phyloP scores from a whole-genome alignment of 1,140 invertebrate species.

The Drosophila littoralis region DNA sequence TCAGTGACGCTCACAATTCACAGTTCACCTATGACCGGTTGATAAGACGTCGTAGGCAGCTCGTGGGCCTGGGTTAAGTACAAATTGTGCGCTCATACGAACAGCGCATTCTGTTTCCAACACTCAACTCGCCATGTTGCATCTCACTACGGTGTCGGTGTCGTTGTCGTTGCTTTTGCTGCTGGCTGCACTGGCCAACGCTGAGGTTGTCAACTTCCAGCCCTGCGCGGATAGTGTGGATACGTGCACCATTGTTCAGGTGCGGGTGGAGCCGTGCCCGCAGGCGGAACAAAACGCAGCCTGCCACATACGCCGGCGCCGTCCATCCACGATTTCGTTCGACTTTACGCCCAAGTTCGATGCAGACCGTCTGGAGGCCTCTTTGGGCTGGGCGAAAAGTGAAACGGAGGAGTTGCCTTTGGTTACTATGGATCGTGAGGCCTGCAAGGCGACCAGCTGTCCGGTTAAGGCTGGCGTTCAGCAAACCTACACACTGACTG shows the following conservation, averaged over 20 bases:
- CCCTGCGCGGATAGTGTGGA: constrained; percentile 50
- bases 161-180: constrained; percentile 31
- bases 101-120: constrained; percentile 55
- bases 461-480: constrained; percentile 81
- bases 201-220: constrained; percentile 57
- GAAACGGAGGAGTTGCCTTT: constrained; percentile 85
- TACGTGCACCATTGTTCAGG: constrained; percentile 85
- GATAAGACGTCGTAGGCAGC: constrained; percentile 18
- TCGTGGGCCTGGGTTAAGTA: not conserved
- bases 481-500: constrained; percentile 83
- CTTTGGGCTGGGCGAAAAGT: constrained; percentile 85
- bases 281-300: constrained; percentile 85
- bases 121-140: constrained; percentile 58
- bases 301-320: constrained; percentile 86
- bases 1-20: constrained; percentile 6
- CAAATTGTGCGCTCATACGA: not conserved
- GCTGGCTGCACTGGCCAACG: constrained; percentile 21
- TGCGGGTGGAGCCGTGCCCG: constrained; percentile 86
- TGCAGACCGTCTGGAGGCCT: constrained; percentile 66
- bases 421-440: constrained; percentile 85
- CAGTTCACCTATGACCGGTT: constrained; percentile 11
- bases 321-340: constrained; percentile 85
- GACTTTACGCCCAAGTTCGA: constrained; percentile 86
- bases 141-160: constrained; percentile 25
- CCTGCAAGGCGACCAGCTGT: constrained; percentile 85